These are phyloP conservation scores for Cybosia mesomella DNA, from an alignment of 2,888 invertebrate species.

Conservation along the genomic window DNA sequence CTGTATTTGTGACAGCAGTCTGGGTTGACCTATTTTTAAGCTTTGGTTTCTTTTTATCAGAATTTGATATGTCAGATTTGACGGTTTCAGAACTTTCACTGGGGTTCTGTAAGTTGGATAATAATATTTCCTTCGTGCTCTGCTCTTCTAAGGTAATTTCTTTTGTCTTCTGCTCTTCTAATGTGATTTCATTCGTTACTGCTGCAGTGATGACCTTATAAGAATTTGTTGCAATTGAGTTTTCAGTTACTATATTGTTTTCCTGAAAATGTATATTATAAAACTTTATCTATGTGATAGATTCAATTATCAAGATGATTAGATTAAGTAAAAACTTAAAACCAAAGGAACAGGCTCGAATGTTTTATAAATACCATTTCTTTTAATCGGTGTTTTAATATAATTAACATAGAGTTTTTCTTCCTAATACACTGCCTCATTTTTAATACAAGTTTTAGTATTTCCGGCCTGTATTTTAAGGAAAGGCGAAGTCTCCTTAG, in stretches of 20 bases:
- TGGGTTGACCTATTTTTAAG: conserved; percentile 52
- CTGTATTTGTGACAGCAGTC: conserved; percentile 45
- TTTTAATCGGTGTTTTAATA: conserved; percentile 86
- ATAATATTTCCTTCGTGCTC: not conserved
- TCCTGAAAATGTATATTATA: conserved; percentile 19
- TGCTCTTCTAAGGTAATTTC: not conserved
- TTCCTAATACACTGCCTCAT: conserved; percentile 85
- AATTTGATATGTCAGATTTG: not conserved
- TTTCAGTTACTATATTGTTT: conserved; percentile 19
- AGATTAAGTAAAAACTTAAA: not conserved
- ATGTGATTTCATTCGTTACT: not conserved
- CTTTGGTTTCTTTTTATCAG: conserved; percentile 17
- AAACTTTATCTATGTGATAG: no score
- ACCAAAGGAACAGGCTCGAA: not conserved
- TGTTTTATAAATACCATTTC: conserved; percentile 73
- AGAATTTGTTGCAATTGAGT: conserved; percentile 19
- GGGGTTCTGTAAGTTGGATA: not conserved
- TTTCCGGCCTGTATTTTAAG: conserved; percentile 87
- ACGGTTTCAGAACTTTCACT: conserved; percentile 3
- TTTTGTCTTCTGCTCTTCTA: not conserved
- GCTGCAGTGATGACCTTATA: not conserved
- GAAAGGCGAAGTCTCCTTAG: conserved; percentile 68
- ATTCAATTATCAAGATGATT: no score
- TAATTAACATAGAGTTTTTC: conserved; percentile 87
- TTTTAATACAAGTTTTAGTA: conserved; percentile 86